Conservation (phyloP, 64 coral and sea anemone species). For the Cladopsammia gracilis region DNA sequence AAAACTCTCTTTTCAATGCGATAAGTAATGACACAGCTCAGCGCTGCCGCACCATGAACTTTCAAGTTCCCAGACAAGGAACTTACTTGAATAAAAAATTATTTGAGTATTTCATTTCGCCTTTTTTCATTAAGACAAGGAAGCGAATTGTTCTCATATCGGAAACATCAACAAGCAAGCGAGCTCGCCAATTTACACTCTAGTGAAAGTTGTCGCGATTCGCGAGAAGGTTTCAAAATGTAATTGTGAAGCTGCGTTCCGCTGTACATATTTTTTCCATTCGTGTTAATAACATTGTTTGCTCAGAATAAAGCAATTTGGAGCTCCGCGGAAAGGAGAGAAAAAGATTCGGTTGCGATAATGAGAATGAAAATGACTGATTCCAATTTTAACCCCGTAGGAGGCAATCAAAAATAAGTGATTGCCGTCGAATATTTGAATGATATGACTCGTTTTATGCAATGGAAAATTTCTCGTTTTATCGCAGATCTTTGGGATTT, state of each 20-base stretch:
- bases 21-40: slow-evolving; percentile 26
- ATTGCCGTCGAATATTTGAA: slow-evolving; percentile 9
- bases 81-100: neutral
- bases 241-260: neutral
- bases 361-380: neutral
- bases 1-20: slow-evolving; percentile 19
- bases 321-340: neutral
- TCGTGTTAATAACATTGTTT: slow-evolving; percentile 2
- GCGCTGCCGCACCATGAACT: neutral
- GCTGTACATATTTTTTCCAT: neutral
- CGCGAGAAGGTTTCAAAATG: neutral
- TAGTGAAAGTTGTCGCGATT: neutral
- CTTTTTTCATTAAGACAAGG: neutral
- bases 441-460: neutral
- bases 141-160: neutral
- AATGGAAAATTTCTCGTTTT: neutral
- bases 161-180: neutral
- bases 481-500: neutral
- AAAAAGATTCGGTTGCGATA: neutral
- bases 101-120: neutral
- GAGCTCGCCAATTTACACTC: neutral
- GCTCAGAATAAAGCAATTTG: slow-evolving; percentile 13
- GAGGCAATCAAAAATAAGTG: slow-evolving; percentile 27
- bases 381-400: neutral
- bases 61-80: neutral